Conservation (phyloP, 1,140 invertebrate genomes). For the Andricus grossulariae region DNA sequence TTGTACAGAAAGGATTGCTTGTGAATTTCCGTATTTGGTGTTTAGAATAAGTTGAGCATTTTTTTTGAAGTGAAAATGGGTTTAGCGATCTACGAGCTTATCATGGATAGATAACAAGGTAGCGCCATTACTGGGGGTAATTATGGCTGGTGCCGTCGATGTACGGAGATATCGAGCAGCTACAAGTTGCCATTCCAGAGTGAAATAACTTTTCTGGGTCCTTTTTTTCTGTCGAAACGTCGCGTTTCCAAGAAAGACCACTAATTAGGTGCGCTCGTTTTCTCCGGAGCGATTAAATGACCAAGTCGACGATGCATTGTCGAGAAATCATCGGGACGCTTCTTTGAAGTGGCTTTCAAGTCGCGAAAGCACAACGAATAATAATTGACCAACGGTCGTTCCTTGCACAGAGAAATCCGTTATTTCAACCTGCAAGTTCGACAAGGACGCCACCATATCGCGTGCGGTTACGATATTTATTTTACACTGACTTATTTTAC, state of each 20-base stretch:
- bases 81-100: not conserved
- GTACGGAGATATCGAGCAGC: constrained; percentile 8
- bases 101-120: not conserved
- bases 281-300: constrained; percentile 50
- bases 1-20: too few relatives aligned
- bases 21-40: too few relatives aligned
- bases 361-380: constrained; percentile 33
- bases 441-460: not conserved
- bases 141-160: not conserved
- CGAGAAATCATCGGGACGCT: constrained; percentile 45
- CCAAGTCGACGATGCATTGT: constrained; percentile 44
- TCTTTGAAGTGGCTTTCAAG: constrained; percentile 34
- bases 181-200: constrained; percentile 1
- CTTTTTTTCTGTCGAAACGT: constrained; percentile 33
- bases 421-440: not conserved
- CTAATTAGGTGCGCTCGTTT: constrained; percentile 54
- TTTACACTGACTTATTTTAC: not conserved
- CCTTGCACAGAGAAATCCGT: not conserved
- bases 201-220: constrained; percentile 33
- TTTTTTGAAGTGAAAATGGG: too few relatives aligned
- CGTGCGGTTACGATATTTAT: not conserved
- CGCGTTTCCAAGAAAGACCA: constrained; percentile 45
- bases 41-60: too few relatives aligned
- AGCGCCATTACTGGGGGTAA: not conserved
- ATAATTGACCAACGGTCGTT: constrained; percentile 7